Evolutionary conservation across 2,888 invertebrate species (phyloP).

Genomic region (Xanthorhoe designata): DNA sequence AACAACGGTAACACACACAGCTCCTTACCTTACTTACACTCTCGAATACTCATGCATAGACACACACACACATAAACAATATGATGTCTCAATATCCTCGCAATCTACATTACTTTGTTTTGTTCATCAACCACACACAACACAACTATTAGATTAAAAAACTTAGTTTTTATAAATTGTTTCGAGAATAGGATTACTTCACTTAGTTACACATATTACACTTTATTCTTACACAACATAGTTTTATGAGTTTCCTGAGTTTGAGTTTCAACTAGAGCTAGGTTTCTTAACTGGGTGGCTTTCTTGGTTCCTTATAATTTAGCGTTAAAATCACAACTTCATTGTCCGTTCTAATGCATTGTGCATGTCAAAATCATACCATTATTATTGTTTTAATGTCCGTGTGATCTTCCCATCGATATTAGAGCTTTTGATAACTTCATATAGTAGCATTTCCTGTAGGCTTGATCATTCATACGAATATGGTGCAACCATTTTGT

Average conservation of each 20-base stretch:
- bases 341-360: too few species aligned
- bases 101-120: too few species aligned
- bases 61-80: too few species aligned
- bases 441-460: constrained; percentile 11
- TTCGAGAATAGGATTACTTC: neutral
- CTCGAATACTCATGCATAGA: too few species aligned
- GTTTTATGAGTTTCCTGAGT: constrained; percentile 19
- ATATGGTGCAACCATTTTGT: constrained; percentile 1
- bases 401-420: constrained; percentile 30
- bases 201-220: constrained; percentile 14
- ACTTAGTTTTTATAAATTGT: neutral
- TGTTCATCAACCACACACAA: too few species aligned
- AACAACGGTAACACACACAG: too few species aligned
- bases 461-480: constrained; percentile 23
- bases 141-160: too few species aligned
- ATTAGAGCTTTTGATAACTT: constrained; percentile 21
- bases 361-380: constrained; percentile 55
- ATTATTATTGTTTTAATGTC: constrained; percentile 36
- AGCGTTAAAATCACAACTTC: constrained; percentile 22
- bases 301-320: constrained; percentile 38
- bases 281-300: constrained; percentile 35
- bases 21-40: too few species aligned
- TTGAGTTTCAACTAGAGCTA: constrained; percentile 31
- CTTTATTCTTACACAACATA: constrained; percentile 12
- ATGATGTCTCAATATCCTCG: too few species aligned